These are phyloP conservation scores for Porites cylindrica DNA, from an alignment of 92 coral and sea anemone genomes.

Conservation along the genomic window DNA sequence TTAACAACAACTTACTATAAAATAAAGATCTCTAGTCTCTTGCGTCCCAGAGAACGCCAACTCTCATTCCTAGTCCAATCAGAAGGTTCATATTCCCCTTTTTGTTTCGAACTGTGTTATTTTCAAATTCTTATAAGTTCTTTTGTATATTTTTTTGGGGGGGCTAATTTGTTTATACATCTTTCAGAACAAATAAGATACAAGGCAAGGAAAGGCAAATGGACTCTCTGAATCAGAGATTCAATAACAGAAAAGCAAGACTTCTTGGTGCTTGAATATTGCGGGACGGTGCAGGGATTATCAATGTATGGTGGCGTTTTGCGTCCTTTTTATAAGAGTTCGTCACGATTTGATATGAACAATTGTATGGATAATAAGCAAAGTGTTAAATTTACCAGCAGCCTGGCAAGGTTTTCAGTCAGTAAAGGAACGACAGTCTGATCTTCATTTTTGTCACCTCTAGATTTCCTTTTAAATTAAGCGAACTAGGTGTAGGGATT, in stretches of 20 bases:
- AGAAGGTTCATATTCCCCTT: background rate
- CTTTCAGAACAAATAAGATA: conserved; percentile 12
- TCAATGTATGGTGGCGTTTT: background rate
- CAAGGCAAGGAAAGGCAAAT: background rate
- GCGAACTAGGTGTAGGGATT: no score
- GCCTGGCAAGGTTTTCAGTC: no score
- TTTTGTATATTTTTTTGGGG: background rate
- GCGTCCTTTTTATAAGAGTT: background rate
- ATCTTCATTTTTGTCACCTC: no score
- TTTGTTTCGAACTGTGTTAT: no score
- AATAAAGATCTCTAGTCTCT: no score
- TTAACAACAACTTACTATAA: no score
- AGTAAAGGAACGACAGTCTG: no score
- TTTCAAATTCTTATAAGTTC: background rate
- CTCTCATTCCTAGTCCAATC: background rate
- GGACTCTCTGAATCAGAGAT: background rate
- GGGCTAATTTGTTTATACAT: background rate
- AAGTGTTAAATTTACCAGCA: no score
- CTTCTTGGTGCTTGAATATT: no score
- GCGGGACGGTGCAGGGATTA: background rate
- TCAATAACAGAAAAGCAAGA: no score
- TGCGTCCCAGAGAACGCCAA: background rate
- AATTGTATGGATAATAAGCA: no score
- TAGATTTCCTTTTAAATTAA: no score
- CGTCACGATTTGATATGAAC: background rate